These are phyloP conservation scores for Ypsolopha scabrella DNA, from an alignment of 2,888 invertebrate genomes.

Conservation along the genomic window DNA sequence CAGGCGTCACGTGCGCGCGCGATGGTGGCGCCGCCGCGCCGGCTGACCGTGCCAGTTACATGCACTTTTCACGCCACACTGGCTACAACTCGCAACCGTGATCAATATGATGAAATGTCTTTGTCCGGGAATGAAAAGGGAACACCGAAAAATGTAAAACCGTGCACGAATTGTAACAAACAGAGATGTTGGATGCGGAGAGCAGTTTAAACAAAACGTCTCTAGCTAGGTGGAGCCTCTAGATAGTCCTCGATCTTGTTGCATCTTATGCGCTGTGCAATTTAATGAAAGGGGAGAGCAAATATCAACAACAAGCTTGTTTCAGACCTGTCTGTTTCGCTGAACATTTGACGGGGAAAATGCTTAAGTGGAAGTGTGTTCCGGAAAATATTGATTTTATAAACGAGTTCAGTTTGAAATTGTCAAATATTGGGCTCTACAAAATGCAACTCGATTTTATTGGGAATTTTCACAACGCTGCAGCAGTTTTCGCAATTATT, in stretches of 20 bases:
- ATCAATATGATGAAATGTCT: constrained; percentile 2
- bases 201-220: too few relatives aligned
- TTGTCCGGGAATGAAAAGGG: not conserved
- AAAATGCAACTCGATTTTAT: too few relatives aligned
- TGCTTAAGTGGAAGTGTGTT: not conserved
- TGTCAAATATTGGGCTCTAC: too few relatives aligned
- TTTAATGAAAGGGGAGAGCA: constrained; percentile 11
- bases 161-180: not conserved
- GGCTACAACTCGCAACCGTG: not conserved
- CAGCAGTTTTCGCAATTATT: too few relatives aligned
- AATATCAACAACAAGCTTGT: constrained; percentile 13
- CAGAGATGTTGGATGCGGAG: too few relatives aligned
- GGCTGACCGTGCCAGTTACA: constrained; percentile 29
- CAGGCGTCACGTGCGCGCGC: constrained; percentile 55
- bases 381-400: too few relatives aligned
- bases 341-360: constrained; percentile 5
- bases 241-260: not conserved
- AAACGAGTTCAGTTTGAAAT: too few relatives aligned
- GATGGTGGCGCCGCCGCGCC: constrained; percentile 41
- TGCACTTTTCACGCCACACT: constrained; percentile 24
- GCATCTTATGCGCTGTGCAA: constrained; percentile 12
- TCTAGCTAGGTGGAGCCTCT: too few relatives aligned
- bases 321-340: constrained; percentile 2
- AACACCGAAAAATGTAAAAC: not conserved
- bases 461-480: too few relatives aligned